These are phyloP conservation scores for Drosophila nebulosa DNA, from an alignment of 1,140 invertebrate species.

Conservation along the genomic window DNA sequence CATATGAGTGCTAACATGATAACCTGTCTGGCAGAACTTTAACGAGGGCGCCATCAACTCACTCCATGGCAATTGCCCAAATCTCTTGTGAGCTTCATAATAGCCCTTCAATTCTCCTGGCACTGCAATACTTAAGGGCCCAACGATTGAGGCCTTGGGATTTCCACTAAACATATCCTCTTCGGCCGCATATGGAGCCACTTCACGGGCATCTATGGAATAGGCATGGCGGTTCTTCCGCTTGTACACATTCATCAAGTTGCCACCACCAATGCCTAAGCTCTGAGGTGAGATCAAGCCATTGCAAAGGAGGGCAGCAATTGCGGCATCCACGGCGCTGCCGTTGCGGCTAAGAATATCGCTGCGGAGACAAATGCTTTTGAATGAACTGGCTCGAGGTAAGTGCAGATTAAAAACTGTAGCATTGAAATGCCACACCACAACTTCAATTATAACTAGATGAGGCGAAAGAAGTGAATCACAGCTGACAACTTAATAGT, in stretches of 20 bases:
- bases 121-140: slow-evolving; percentile 90
- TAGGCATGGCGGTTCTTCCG: slow-evolving; percentile 84
- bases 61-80: slow-evolving; percentile 91
- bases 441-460: too few relatives aligned
- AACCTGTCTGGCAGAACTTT: slow-evolving; percentile 89
- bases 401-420: too few relatives aligned
- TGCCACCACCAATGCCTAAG: slow-evolving; percentile 94
- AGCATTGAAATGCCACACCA: too few relatives aligned
- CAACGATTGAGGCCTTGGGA: slow-evolving; percentile 80
- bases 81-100: slow-evolving; percentile 90
- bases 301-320: slow-evolving; percentile 92
- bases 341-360: slow-evolving; percentile 89
- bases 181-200: slow-evolving; percentile 86
- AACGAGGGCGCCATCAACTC: slow-evolving; percentile 90
- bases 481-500: too few relatives aligned
- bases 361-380: slow-evolving; percentile 83
- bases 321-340: slow-evolving; percentile 92
- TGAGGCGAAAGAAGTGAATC: too few relatives aligned
- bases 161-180: slow-evolving; percentile 86
- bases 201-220: slow-evolving; percentile 90
- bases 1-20: slow-evolving; percentile 86
- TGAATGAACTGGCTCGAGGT: too few relatives aligned
- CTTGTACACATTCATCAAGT: slow-evolving; percentile 92
- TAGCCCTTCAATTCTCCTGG: slow-evolving; percentile 96
- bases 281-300: slow-evolving; percentile 92